A percentile compares a stretch with the other conserved stretches of the same genome.
These are phyloP conservation scores for Urocyon cinereoargenteus DNA, from an alignment of 2,797 vertebrate species.

Conservation along the genomic window DNA sequence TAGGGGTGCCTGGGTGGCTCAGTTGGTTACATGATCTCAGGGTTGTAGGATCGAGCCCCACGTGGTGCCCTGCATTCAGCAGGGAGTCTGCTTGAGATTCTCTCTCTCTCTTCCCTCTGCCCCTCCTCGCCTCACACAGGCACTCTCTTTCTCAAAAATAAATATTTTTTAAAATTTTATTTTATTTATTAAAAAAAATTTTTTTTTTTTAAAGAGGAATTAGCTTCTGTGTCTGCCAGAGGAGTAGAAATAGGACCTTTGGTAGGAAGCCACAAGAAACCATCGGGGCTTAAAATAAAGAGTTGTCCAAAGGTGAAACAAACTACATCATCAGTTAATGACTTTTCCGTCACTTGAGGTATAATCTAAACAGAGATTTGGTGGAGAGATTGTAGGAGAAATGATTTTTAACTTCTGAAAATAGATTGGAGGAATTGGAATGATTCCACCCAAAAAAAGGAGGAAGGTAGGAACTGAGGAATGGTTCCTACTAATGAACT, in stretches of 20 bases:
- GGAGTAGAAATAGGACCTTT: background rate
- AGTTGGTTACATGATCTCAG: background rate
- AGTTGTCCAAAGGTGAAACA: constrained; percentile 7
- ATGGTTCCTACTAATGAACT: background rate
- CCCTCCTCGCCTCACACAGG: background rate
- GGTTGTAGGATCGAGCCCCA: background rate
- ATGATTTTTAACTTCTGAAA: constrained; percentile 29
- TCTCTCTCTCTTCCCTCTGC: background rate
- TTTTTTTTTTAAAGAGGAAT: background rate
- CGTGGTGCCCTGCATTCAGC: background rate
- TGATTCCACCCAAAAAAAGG: background rate
- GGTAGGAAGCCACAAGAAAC: constrained; percentile 15
- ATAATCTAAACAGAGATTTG: background rate
- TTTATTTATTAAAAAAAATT: background rate
- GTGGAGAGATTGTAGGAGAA: background rate
- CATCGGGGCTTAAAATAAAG: background rate
- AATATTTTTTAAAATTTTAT: background rate
- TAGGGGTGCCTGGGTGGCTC: background rate
- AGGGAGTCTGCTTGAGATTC: background rate
- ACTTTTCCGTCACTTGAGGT: background rate
- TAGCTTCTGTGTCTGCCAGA: background rate
- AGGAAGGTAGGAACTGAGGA: background rate
- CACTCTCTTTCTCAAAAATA: background rate
- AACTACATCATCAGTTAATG: background rate
- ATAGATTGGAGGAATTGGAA: background rate